Base-by-base conservation (phyloP, 2,888 invertebrate species). In the Drosophila mulleri region DNA sequence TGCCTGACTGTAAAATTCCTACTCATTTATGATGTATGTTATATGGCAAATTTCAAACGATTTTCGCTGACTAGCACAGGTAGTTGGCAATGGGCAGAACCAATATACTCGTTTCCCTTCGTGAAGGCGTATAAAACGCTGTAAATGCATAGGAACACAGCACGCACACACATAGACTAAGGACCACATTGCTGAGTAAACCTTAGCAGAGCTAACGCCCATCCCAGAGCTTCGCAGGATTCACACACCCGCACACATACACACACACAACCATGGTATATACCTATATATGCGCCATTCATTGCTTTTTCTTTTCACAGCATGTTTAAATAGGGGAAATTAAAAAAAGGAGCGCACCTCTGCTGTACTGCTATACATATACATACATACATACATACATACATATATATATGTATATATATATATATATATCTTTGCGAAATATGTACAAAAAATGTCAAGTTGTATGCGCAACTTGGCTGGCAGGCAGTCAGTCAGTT, bases 321-420 rank as follows among this genome's bases (percentile, higher is more conserved):
- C 78, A 86, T 78, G 71, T 63, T 83, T 65, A 88, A 83, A 83
- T 81, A 82, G 87, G 89, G 69, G 80, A 83, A 83, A 83, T 89
- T 83, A 87, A 87, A 83, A 70, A 68, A 67, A 67, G 64, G 66
- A 58, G 69, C 61, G 41, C 65, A 56, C 66, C 67, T 68, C 58
- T 60, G 62, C 64, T 71, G 45, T 54, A 57, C 56, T 47, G 20
- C 37, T 58, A 45, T 20, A 37, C 44, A 54, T 69, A 26, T 35
- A 63, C 16, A 47, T 47, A n/a, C n/a, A 47, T 32, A 29, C 29
- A 29, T 29, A 7, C 7, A 6, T 29, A n/a, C n/a, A n/a, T n/a
- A n/a, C n/a, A 29, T 48, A 29, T n/a, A n/a, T 29, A 41, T 3
- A 9, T 41, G n/a, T 4, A 29, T 45, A 50, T 58, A 29, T 29